Evolutionary conservation across 2,888 invertebrate genomes (phyloP).

Genomic region (Drosophila incognita): DNA sequence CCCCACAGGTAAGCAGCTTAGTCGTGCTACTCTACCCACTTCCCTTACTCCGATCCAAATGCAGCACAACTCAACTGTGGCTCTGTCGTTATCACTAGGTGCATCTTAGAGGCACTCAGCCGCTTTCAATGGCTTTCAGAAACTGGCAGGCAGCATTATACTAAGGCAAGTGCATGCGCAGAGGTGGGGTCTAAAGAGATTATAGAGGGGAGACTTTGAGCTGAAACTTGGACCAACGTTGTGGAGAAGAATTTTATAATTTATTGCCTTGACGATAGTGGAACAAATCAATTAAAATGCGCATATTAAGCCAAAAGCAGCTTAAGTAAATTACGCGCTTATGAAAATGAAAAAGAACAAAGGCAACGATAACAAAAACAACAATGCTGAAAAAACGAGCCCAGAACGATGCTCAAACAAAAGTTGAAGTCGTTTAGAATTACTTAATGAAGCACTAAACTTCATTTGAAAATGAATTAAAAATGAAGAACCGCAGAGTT

Average conservation of each 20-base stretch:
- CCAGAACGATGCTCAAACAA: constrained; percentile 42
- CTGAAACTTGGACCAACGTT: constrained; percentile 17
- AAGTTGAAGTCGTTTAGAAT: constrained; percentile 57
- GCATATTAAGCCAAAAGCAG: constrained; percentile 81
- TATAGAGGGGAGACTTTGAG: background rate
- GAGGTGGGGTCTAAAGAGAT: background rate
- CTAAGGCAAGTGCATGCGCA: constrained; percentile 43
- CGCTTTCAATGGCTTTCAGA: constrained; percentile 75
- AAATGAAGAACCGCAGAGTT: constrained; percentile 14
- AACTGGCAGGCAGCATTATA: constrained; percentile 31
- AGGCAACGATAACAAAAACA: constrained; percentile 20
- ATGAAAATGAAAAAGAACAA: constrained; percentile 48
- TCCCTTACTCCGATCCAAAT: background rate
- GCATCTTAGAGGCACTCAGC: constrained; percentile 81
- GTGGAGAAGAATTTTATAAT: constrained; percentile 67
- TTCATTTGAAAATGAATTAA: constrained; percentile 40
- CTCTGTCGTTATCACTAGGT: constrained; percentile 75
- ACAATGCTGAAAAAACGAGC: background rate
- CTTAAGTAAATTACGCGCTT: constrained; percentile 81
- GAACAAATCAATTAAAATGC: constrained; percentile 82
- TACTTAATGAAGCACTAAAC: constrained; percentile 74
- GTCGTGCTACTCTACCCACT: constrained; percentile 51
- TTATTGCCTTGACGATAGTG: constrained; percentile 81
- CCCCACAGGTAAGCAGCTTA: constrained; percentile 79
- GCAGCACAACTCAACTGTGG: constrained; percentile 13